Evolutionary conservation across 1,140 invertebrate genomes (phyloP).

Genomic region (Microplitis demolitor): DNA sequence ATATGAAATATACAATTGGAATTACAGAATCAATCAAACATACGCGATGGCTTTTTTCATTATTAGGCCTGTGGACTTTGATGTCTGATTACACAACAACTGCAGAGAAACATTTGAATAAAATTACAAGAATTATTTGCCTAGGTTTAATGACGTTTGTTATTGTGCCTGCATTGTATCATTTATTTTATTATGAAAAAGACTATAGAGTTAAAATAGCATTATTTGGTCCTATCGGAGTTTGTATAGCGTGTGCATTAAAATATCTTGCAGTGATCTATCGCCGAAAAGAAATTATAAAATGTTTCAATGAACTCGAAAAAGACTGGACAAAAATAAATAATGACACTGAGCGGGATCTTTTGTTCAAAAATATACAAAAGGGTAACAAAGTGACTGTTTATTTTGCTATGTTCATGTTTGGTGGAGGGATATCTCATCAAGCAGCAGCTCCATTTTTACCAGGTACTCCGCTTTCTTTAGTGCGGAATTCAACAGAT

Average conservation of each 20-base stretch:
- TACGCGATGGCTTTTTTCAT: not conserved
- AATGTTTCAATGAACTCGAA: constrained; percentile 18
- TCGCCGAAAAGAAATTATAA: constrained; percentile 6
- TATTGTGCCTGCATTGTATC: constrained; percentile 17
- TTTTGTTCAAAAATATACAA: constrained; percentile 19
- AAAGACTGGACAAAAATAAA: constrained; percentile 13
- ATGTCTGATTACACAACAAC: not conserved
- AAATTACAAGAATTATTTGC: not conserved
- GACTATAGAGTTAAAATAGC: constrained; percentile 22
- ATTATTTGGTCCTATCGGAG: constrained; percentile 32
- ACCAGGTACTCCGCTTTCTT: not conserved
- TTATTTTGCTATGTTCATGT: constrained; percentile 23
- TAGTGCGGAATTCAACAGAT: constrained; percentile 12
- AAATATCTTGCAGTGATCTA: constrained; percentile 31
- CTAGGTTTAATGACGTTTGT: constrained; percentile 7
- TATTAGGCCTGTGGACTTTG: constrained; percentile 14
- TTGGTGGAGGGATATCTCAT: constrained; percentile 5
- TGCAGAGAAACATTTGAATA: constrained; percentile 8
- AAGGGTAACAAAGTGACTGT: constrained; percentile 6
- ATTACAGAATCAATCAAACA: not conserved
- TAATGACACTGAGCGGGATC: not conserved
- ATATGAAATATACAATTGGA: not conserved
- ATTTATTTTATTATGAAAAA: constrained; percentile 13
- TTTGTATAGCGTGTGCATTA: constrained; percentile 28
- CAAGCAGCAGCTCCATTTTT: constrained; percentile 16